Base-by-base conservation (phyloP, 2,797 vertebrate species). In the Catamblyrhynchus diadema region DNA sequence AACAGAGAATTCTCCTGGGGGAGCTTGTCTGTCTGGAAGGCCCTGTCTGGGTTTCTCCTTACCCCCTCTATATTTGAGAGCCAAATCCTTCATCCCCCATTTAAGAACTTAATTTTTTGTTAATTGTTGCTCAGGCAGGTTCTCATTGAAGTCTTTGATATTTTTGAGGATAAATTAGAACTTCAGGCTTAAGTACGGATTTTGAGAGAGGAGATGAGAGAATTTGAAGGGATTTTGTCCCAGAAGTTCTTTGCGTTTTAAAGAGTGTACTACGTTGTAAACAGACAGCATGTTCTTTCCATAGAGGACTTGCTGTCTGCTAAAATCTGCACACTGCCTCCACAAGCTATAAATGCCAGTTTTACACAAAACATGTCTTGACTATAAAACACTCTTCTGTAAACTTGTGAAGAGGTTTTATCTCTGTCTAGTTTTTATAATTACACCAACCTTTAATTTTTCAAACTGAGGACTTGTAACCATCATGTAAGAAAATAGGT, bases 311-410 rank as follows among this genome's bases (percentile, higher is more conserved):
- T 81, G 53, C 53, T 90, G 64, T 66, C 77, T 92, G 71, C 71
- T 3, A 11, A 74, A 81, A 92, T 79, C 72, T 95, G 88, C 41
- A 24, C 10, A 1, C 44, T 92, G 32, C 61, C 78, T 93, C 62
- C 82, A 74, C 50, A 74, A 89, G 30, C 75, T 89, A n/a, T 95
- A 95, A 95, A 94, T 95, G 91, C 84, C 70, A 72, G 32, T 75
- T 94, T 89, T 91, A 90, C 75, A 30, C 59, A 81, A 92, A 93
- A 62, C 86, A 73, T 78, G 71, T 61, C 74, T 86, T 73, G 53
- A 61, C 86, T 94, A 41, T 96, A 90, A 92, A 96, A 81, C 59
- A 45, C 32, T 77, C 41, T 39, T 22, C 56, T 75, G 35, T 95
- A 94, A 90, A 88, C 80, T 81, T 57, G 56, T 64, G 71, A 91